phyloP scores from a whole-genome alignment of 2,888 invertebrate species.

The Piscicola geometra region DNA sequence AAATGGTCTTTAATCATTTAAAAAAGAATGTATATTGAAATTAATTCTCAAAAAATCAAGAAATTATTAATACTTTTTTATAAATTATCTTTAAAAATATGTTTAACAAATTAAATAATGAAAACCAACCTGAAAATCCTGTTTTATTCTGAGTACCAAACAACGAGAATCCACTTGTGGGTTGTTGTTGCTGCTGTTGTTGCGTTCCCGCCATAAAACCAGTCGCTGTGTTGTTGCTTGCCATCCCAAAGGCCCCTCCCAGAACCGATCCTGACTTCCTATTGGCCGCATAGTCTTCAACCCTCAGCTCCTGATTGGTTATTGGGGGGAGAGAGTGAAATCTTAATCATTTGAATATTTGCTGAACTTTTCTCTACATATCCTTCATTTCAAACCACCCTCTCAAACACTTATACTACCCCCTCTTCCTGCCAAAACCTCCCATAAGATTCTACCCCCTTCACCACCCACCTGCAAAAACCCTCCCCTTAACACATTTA shows the following conservation, averaged over 20 bases:
- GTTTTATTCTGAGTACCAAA: constrained; percentile 41
- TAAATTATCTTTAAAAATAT: too few species aligned
- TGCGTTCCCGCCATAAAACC: constrained; percentile 38
- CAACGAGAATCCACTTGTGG: constrained; percentile 44
- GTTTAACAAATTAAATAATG: background rate
- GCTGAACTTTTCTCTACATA: too few species aligned
- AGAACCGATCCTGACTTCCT: constrained; percentile 61
- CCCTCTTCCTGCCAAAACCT: too few species aligned
- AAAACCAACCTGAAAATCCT: constrained; percentile 21
- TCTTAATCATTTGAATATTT: too few species aligned
- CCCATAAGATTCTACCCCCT: too few species aligned
- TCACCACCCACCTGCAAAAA: too few species aligned
- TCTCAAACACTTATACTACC: too few species aligned
- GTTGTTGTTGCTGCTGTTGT: constrained; percentile 51
- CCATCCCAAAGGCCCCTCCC: constrained; percentile 3
- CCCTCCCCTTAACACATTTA: too few species aligned
- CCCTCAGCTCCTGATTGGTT: constrained; percentile 67
- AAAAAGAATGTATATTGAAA: background rate
- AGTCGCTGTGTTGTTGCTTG: constrained; percentile 58
- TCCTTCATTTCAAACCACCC: too few species aligned
- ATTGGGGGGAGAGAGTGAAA: too few species aligned
- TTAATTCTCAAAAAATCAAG: background rate
- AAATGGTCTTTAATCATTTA: background rate
- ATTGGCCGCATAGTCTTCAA: constrained; percentile 86
- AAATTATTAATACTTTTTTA: background rate